Percentiles rank a stretch among this genome's conserved stretches.
phyloP scores from a whole-genome alignment of 1,140 invertebrate genomes.

The Nymphalis io region DNA sequence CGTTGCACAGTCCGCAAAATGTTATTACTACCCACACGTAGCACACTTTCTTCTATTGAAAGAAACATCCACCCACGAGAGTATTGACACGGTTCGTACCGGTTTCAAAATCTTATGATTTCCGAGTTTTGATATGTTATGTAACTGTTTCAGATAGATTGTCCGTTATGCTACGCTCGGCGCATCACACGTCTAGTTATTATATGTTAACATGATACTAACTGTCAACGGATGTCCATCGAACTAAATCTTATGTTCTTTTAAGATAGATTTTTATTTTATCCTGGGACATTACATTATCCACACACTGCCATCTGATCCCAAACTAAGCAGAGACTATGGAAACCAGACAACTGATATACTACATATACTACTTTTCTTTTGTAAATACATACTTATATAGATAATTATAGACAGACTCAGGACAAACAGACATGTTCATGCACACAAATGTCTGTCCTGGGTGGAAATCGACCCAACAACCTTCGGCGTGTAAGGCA shows the following conservation, averaged over 20 bases:
- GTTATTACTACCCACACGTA: conserved; percentile 48
- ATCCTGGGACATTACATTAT: too few species aligned
- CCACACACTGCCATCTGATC: too few species aligned
- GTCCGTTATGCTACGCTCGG: conserved; percentile 29
- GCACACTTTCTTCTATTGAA: conserved; percentile 74
- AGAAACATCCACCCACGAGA: conserved; percentile 68
- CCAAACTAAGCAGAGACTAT: too few species aligned
- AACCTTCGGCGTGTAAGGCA: too few species aligned
- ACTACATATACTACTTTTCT: too few species aligned
- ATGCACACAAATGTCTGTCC: too few species aligned
- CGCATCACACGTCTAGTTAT: conserved; percentile 23
- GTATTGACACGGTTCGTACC: conserved; percentile 67
- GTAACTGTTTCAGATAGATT: conserved; percentile 55
- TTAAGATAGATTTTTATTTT: too few species aligned
- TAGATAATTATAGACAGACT: too few species aligned
- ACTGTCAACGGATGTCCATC: not conserved
- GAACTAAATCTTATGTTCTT: not conserved
- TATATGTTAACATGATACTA: conserved; percentile 18
- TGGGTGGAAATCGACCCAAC: too few species aligned
- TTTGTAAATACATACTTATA: too few species aligned
- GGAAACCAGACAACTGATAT: too few species aligned
- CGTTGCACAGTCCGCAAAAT: conserved; percentile 10
- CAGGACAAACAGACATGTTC: too few species aligned
- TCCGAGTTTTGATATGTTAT: conserved; percentile 60
- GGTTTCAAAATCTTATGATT: conserved; percentile 71